phyloP scores from a whole-genome alignment of 2,113 vertebrate species.

The Varanus komodoensis region DNA sequence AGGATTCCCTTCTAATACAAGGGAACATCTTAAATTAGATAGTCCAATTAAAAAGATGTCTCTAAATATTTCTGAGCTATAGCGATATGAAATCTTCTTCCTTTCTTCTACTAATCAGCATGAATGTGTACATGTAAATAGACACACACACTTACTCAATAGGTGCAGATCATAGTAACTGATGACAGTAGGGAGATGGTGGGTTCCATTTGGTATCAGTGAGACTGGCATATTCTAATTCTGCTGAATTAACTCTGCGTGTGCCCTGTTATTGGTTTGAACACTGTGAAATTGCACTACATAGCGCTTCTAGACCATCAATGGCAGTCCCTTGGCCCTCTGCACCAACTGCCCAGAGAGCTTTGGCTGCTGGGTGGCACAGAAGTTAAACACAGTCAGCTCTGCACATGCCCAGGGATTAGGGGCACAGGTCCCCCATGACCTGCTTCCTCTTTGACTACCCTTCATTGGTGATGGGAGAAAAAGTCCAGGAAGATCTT shows the following conservation, averaged over 20 bases:
- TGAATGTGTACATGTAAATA: not conserved
- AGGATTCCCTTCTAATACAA: slow-evolving; percentile 27
- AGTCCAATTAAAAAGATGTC: not conserved
- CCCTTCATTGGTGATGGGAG: no score
- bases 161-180: not conserved
- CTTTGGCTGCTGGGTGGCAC: no score
- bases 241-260: not conserved
- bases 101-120: not conserved
- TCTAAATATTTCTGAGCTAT: not conserved
- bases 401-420: no score
- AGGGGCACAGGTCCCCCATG: no score
- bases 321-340: not conserved
- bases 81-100: not conserved
- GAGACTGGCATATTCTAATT: not conserved
- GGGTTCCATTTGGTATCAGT: not conserved
- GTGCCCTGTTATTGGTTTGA: not conserved
- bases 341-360: no score
- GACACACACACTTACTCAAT: not conserved
- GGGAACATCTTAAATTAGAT: slow-evolving; percentile 21
- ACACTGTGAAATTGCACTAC: not conserved
- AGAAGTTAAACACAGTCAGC: no score
- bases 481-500: no score
- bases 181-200: not conserved
- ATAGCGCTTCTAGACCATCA: not conserved
- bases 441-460: no score